Evolutionary conservation across 2,797 vertebrate genomes (phyloP).

Genomic region (Gymnoscopelus microlampas): DNA sequence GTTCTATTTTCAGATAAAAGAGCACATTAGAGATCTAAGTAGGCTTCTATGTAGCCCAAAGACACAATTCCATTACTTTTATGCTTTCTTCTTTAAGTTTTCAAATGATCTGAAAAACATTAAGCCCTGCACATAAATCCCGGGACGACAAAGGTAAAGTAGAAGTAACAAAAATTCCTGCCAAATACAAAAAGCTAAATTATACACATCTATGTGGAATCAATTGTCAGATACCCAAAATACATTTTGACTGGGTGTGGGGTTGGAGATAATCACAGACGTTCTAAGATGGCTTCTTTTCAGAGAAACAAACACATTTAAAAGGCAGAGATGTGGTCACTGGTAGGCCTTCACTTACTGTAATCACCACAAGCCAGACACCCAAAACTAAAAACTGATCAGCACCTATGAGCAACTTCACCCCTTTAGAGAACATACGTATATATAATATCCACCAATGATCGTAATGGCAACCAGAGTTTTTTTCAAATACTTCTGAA

Average conservation of each 20-base stretch:
- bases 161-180: background rate
- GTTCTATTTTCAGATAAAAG: background rate
- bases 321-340: conserved; percentile 5
- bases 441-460: background rate
- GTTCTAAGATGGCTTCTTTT: conserved; percentile 9
- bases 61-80: conserved; percentile 1
- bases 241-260: background rate
- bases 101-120: background rate
- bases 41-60: background rate
- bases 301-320: conserved; percentile 3
- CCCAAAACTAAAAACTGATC: conserved; percentile 5
- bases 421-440: background rate
- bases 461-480: conserved; percentile 6
- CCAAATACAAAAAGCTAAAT: background rate
- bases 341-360: background rate
- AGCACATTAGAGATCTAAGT: background rate
- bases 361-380: conserved; percentile 13
- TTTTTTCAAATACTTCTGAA: too few species aligned
- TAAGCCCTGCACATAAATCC: background rate
- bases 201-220: background rate
- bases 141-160: conserved; percentile 10
- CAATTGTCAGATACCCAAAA: conserved; percentile 1
- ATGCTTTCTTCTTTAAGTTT: background rate
- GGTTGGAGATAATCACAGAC: background rate
- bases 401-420: background rate